Evolutionary conservation across 2,113 vertebrate genomes (phyloP).

Genomic region (Noturus placidus): DNA sequence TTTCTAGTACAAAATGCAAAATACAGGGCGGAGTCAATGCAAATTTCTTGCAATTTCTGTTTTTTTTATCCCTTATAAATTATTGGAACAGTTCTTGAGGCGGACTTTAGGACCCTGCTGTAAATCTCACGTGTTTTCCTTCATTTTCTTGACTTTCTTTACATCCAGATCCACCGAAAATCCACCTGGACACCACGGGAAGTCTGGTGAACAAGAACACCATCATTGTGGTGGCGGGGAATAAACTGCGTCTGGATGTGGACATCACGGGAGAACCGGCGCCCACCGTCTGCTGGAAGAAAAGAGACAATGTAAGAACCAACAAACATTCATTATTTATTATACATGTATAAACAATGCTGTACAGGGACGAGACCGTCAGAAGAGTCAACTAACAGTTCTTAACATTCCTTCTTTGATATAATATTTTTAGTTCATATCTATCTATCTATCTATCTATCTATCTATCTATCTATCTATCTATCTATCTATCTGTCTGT

Average conservation of each 20-base stretch:
- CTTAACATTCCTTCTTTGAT: background rate
- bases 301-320: slow-evolving; percentile 70
- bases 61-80: no score
- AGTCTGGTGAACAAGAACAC: slow-evolving; percentile 72
- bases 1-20: background rate
- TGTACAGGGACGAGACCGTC: background rate
- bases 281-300: slow-evolving; percentile 81
- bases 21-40: background rate
- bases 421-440: background rate
- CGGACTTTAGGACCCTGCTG: background rate
- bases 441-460: no score
- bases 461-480: no score
- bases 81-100: background rate
- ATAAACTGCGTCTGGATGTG: slow-evolving; percentile 86
- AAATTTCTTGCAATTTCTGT: background rate
- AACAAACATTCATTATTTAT: background rate
- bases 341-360: background rate
- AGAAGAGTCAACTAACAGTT: no score
- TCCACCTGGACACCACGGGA: slow-evolving; percentile 83
- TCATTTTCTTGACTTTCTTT: background rate
- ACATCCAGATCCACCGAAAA: slow-evolving; percentile 84
- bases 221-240: slow-evolving; percentile 84
- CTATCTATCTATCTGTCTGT: no score
- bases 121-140: background rate
- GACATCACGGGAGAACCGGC: slow-evolving; percentile 83